Evolutionary conservation across 2,113 vertebrate species (phyloP), one percentile per base, ranked within the genome.

Genomic region (Aleadryas rufinucha): DNA sequence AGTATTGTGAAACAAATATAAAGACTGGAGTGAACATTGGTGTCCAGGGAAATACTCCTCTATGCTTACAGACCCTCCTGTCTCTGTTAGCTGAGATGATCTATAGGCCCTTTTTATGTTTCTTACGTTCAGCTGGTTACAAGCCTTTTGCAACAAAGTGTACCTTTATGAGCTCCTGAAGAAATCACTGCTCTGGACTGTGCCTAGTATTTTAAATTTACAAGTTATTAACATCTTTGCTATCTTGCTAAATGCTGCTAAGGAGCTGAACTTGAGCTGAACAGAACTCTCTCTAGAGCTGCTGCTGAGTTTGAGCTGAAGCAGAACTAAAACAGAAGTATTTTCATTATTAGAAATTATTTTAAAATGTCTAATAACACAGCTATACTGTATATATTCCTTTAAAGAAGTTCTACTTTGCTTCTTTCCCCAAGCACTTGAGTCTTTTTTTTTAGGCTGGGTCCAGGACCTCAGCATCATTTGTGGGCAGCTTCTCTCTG

Each of bases 71-170:
- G 18, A 44, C 31, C 42, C 13, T 56, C 37, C 39, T 76, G 33
- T 18, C 52, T 31, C 41, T 63, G 28, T 44, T 13, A 33, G 24
- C 64, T n/a, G n/a, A 54, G 33, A 6, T 41, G 2, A 28, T 19
- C 63, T 52, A 1, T 3, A 30, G 63, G 76, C 23, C 8, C n/a
- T 50, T 42, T 52, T 35, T 21, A 33, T 0, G 0, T 9, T 59
- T 23, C 33, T 57, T 24, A 59, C 7, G 22, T 59, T 83, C 66
- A 68, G 61, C 18, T 79, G 33, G 5, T 68, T 47, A 75, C 35
- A 63, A n/a, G 26, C 15, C 27, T 68, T 86, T 41, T 53, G 22
- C n/a, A 85, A 24, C n/a, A 33, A 61, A 44, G 9, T 7, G 15
- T 31, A 23, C 33, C 24, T 18, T 53, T 39, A 75, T 1, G 14